Evolutionary conservation across 2,888 invertebrate genomes (phyloP), one percentile per base, ranked within the genome.

Genomic region (Tholera decimalis): DNA sequence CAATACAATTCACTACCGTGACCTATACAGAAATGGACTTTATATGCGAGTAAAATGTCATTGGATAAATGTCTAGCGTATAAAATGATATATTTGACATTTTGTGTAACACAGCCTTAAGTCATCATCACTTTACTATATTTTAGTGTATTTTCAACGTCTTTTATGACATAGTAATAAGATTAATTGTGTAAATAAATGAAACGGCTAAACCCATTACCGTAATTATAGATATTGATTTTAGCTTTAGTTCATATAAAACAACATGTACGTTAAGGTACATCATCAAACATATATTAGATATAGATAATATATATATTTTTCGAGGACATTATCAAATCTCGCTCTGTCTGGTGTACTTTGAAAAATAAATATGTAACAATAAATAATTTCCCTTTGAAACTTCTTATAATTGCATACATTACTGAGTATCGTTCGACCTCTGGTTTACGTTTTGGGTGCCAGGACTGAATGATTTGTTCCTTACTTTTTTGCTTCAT

Each of bases 61-160:
- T 11, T 59, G 11, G 33, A 46, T 47, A 72, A 72, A 78, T 66
- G 58, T 47, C 58, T 73, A 51, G 33, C 41, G 13, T 47, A 26
- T 37, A 44, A 47, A 49, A 47, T 59, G 46, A 53, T 41, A 49
- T 24, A 50, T 53, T 49, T 73, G 73, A 66, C 61, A 73, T 73
- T n/a, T 77, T 73, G 24, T 24, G 4, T 33, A 55, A 22, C 20
- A 26, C 1, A n/a, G 24, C 9, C 33, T 28, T 22, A 53, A 39
- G 39, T 11, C n/a, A 18, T 11, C n/a, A 18, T 39, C 15, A 56
- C 6, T n/a, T 15, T 30, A 43, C 37, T n/a, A 3, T 18, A 33
- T 20, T 47, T 41, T 26, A 15, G 11, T 57, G 1, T 35, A 22
- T 50, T 51, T 65, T 15, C 22, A 26, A 57, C 33, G 7, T 6